These are phyloP conservation scores for Heteractis magnifica DNA, from an alignment of 92 coral and sea anemone genomes.

Conservation along the genomic window DNA sequence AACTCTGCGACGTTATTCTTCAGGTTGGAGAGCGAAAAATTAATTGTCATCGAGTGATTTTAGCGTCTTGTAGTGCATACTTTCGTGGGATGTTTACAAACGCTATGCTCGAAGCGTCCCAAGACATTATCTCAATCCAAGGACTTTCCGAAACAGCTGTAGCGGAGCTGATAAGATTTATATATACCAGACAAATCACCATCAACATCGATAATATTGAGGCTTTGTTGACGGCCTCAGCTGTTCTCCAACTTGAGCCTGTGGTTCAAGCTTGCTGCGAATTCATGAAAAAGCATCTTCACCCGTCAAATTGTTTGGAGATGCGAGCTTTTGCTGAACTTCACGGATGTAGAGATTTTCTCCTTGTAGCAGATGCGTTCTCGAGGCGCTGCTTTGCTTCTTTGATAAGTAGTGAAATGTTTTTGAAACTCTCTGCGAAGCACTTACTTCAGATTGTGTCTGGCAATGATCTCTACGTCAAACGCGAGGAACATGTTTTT, in stretches of 20 bases:
- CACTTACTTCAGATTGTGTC: constrained; percentile 74
- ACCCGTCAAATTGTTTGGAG: constrained; percentile 86
- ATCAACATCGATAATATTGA: constrained; percentile 87
- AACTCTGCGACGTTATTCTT: constrained; percentile 87
- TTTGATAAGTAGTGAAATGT: constrained; percentile 69
- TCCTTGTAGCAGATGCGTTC: constrained; percentile 77
- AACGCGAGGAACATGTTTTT: constrained; percentile 84
- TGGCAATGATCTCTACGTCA: constrained; percentile 71
- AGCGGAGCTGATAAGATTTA: constrained; percentile 68
- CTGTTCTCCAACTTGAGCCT: constrained; percentile 83
- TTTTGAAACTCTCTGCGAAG: constrained; percentile 72
- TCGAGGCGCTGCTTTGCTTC: constrained; percentile 70
- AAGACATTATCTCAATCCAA: constrained; percentile 75
- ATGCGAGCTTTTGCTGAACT: constrained; percentile 92
- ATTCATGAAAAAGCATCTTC: constrained; percentile 87
- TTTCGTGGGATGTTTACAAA: constrained; percentile 97
- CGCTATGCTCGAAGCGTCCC: constrained; percentile 80
- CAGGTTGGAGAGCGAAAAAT: constrained; percentile 79
- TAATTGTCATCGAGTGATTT: constrained; percentile 86
- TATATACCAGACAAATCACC: constrained; percentile 85
- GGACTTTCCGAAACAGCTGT: constrained; percentile 91
- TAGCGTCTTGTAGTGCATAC: constrained; percentile 92
- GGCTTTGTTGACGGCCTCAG: constrained; percentile 84
- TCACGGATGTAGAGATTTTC: constrained; percentile 83
- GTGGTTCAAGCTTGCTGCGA: constrained; percentile 96